Evolutionary conservation across 2,888 invertebrate species (phyloP).

Genomic region (Leucania comma): DNA sequence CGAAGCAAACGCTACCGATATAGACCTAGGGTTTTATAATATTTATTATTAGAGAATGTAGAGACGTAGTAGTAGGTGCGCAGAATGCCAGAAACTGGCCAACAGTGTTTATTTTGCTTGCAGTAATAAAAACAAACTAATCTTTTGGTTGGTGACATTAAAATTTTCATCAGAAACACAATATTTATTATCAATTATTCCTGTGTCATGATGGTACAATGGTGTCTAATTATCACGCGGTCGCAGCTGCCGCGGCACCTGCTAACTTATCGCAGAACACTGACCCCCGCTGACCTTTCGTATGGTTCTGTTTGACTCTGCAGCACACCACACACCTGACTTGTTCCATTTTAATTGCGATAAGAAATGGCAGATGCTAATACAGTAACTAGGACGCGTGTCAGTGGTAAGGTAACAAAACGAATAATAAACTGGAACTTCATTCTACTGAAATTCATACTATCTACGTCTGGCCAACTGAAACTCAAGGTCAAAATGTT

Average conservation of each 20-base stretch:
- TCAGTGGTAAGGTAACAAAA: not conserved
- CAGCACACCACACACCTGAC: constrained; percentile 61
- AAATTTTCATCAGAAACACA: constrained; percentile 50
- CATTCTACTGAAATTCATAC: not conserved
- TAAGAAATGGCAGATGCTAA: constrained; percentile 58
- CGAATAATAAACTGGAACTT: not conserved
- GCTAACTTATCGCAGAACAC: constrained; percentile 73
- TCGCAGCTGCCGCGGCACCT: constrained; percentile 75
- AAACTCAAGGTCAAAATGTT: not conserved
- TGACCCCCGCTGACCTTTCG: constrained; percentile 73
- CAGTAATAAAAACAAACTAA: constrained; percentile 42
- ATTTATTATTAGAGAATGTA: too few relatives aligned
- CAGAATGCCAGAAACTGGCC: not conserved
- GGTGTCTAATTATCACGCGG: constrained; percentile 60
- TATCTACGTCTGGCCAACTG: not conserved
- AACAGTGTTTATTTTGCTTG: not conserved
- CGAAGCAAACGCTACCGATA: too few relatives aligned
- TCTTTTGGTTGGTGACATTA: constrained; percentile 15
- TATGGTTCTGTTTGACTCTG: constrained; percentile 43
- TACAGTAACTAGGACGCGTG: not conserved
- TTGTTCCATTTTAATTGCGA: constrained; percentile 53
- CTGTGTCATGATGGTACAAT: constrained; percentile 57
- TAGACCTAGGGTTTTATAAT: too few relatives aligned
- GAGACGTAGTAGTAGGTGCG: too few relatives aligned
- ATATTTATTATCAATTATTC: constrained; percentile 56